Base-by-base conservation (phyloP, 1,140 invertebrate genomes). In the Neodiprion virginianus region DNA sequence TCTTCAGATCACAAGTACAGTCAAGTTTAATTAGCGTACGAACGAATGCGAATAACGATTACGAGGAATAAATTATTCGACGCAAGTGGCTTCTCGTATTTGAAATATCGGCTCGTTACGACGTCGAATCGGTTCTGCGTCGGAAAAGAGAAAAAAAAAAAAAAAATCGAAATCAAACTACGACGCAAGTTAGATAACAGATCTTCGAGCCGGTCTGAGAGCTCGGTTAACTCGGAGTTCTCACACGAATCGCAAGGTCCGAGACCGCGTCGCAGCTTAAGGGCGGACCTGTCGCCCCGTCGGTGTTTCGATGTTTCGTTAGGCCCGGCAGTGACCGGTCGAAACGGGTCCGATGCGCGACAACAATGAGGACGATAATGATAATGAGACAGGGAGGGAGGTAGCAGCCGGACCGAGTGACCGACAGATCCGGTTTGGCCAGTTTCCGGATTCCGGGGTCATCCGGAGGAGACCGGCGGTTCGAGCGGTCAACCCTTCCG, bases 351-450 rank as follows among this genome's bases (percentile, higher is more conserved):
- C 67, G 10, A 21, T 1, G 21, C 8, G 53, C 53, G 7, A 61
- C 53, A 61, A 61, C 53, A 61, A 61, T 61, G 53, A 61, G 4
- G 11, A 61, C 53, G 53, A 61, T 75, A 67, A 74, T 73, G 53
- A 49, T 61, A 71, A 72, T 69, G 75, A 67, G 67, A 71, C 28
- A 21, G 75, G 65, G 74, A 72, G 67, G 66, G 48, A 68, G 66
- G 23, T 53, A 71, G 79, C 79, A 81, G 81, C 80, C 83, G 83
- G 81, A 83, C 79, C 85, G 85, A 88, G 85, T 89, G 88, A 89
- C 88, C 88, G 87, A 88, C 87, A 88, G 87, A 89, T 89, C 88
- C 88, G 88, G 88, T 89, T 89, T 88, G 85, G 82, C 87, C 76
- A 87, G 88, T 89, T 89, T 89, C 88, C 88, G 88, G 86, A 89